phyloP scores from a whole-genome alignment of 2,113 vertebrate genomes.

The Catharus fuscescens region DNA sequence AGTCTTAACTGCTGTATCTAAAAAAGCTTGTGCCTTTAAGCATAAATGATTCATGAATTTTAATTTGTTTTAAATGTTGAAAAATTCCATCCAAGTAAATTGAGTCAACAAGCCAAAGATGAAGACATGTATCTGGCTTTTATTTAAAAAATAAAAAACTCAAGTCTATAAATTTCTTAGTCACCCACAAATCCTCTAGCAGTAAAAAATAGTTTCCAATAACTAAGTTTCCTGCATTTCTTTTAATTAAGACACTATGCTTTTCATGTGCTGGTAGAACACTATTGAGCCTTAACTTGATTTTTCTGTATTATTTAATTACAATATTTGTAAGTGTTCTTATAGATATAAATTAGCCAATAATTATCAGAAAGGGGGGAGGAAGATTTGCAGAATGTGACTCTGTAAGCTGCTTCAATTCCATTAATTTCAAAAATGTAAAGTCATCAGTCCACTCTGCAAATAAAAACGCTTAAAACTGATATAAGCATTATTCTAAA shows the following conservation, averaged over 20 bases:
- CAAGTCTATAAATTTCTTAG: constrained; percentile 17
- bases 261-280: background rate
- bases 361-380: background rate
- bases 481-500: background rate
- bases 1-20: background rate
- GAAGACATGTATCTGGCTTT: constrained; percentile 24
- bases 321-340: background rate
- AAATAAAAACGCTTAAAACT: background rate
- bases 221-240: background rate
- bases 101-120: constrained; percentile 42
- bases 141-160: constrained; percentile 33
- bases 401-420: background rate
- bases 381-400: background rate
- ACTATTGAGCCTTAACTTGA: background rate
- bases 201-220: constrained; percentile 4
- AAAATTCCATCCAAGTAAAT: constrained; percentile 45
- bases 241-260: constrained; percentile 23
- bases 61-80: constrained; percentile 63
- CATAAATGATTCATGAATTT: constrained; percentile 51
- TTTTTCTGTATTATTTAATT: background rate
- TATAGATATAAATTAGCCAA: background rate
- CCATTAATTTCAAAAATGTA: background rate
- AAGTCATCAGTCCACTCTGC: background rate
- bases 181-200: constrained; percentile 25
- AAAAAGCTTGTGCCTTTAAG: constrained; percentile 50